These are phyloP conservation scores for Cygnus buccinator DNA, from an alignment of 2,113 vertebrate genomes.

Conservation along the genomic window DNA sequence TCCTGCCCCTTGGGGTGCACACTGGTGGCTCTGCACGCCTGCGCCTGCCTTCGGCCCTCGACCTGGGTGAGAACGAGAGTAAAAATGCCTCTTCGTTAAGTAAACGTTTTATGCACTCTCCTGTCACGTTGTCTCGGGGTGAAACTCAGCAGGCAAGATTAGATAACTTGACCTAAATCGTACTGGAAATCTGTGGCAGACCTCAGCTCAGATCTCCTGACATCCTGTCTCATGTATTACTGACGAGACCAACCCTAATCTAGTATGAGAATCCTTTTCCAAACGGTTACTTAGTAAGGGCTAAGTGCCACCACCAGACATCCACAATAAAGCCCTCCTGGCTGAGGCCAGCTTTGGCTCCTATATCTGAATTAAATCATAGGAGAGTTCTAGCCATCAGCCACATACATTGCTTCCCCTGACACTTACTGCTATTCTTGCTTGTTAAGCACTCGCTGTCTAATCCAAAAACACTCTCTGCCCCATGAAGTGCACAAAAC, in stretches of 20 bases:
- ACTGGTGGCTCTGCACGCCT: neutral
- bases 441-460: conserved; percentile 57
- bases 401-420: neutral
- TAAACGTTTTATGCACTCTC: conserved; percentile 3
- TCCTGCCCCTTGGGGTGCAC: neutral
- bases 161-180: conserved; percentile 70
- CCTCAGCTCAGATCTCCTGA: conserved; percentile 57
- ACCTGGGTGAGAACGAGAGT: neutral
- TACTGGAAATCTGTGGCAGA: conserved; percentile 64
- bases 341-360: conserved; percentile 34
- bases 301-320: conserved; percentile 60
- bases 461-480: conserved; percentile 52
- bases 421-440: neutral
- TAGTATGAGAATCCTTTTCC: conserved; percentile 53
- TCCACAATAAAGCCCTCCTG: conserved; percentile 27
- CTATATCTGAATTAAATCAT: neutral
- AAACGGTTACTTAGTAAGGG: conserved; percentile 51
- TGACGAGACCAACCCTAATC: conserved; percentile 59
- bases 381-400: neutral
- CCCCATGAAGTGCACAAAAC: conserved; percentile 1
- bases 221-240: conserved; percentile 59
- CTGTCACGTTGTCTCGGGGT: conserved; percentile 20
- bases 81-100: conserved; percentile 4
- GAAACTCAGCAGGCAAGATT: conserved; percentile 63
- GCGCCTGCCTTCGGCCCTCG: neutral